Conservation (phyloP, 2,113 vertebrate species). For the Cygnus buccinator region DNA sequence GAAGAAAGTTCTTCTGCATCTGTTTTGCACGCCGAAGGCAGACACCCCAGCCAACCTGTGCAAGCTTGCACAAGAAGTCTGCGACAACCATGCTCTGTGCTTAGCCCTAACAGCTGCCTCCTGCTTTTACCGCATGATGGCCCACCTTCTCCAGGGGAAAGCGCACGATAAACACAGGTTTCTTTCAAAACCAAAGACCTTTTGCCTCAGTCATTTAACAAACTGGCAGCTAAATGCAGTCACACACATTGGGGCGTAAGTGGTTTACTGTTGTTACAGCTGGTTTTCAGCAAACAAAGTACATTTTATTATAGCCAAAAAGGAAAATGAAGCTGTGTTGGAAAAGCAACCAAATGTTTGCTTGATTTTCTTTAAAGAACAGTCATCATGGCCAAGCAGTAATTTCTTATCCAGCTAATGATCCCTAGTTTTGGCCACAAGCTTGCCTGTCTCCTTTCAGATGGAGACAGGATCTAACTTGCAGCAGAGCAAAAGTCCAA, state of each 20-base stretch:
- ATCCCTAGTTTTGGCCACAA: background rate
- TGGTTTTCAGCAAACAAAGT: conserved; percentile 3
- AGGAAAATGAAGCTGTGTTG: background rate
- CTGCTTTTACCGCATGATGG: background rate
- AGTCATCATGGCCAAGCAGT: background rate
- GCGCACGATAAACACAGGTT: background rate
- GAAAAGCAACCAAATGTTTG: background rate
- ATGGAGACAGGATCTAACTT: background rate
- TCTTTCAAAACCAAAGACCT: background rate
- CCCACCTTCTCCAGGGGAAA: background rate
- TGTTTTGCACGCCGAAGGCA: background rate
- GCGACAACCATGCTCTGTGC: background rate
- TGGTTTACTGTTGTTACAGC: background rate
- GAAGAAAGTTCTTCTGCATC: background rate
- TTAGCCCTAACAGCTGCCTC: background rate
- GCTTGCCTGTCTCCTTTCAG: background rate
- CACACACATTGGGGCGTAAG: background rate
- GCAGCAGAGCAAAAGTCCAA: background rate
- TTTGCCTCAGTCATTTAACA: background rate
- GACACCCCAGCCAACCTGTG: no score
- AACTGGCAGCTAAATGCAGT: background rate
- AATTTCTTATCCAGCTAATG: background rate
- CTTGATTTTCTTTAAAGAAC: background rate
- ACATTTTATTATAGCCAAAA: background rate
- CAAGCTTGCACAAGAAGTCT: background rate